Evolutionary conservation across 1,140 invertebrate species (phyloP).

Genomic region (Hylyphantes graminicola): DNA sequence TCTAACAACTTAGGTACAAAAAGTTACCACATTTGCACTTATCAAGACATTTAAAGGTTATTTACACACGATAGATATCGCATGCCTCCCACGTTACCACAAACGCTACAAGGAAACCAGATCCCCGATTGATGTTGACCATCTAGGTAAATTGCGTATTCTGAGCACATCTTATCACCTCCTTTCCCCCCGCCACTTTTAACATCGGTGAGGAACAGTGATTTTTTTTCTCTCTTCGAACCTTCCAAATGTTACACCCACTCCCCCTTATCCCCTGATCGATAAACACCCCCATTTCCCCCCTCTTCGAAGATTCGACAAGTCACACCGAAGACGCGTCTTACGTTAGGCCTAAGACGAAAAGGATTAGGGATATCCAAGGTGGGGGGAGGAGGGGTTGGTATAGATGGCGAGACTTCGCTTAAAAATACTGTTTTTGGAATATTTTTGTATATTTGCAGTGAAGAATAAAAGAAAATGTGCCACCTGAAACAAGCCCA

Average conservation of each 20-base stretch:
- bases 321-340: conserved; percentile 47
- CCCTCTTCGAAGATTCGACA: conserved; percentile 29
- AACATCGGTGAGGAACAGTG: conserved; percentile 24
- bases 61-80: no score
- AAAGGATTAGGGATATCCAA: conserved; percentile 58
- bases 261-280: conserved; percentile 36
- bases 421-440: no score
- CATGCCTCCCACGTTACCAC: no score
- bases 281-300: conserved; percentile 14
- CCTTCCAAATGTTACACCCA: neutral
- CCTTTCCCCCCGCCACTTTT: neutral
- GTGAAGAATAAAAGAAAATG: no score
- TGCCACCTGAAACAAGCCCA: no score
- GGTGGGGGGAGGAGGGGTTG: conserved; percentile 4
- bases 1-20: no score
- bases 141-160: conserved; percentile 13
- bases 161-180: conserved; percentile 20
- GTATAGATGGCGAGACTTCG: no score
- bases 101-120: neutral
- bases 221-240: conserved; percentile 27
- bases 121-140: neutral
- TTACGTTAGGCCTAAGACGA: conserved; percentile 53
- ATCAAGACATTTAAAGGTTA: no score
- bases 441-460: no score
- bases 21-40: no score